Conservation (phyloP, 2,113 vertebrate species). For the Tonatia bakeri region DNA sequence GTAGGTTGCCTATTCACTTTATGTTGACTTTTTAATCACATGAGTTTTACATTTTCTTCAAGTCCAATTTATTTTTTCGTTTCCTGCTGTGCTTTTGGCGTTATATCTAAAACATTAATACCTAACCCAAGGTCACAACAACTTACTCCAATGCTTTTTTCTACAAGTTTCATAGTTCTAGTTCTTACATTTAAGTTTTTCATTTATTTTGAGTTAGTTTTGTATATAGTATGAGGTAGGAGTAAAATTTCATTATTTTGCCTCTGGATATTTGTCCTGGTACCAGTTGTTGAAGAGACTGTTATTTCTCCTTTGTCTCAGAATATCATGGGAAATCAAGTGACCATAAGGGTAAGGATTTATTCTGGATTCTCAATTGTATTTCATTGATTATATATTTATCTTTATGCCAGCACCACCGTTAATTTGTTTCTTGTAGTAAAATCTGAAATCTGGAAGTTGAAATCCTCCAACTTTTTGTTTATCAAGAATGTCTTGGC, state of each 20-base stretch:
- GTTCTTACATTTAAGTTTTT: neutral
- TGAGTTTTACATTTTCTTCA: neutral
- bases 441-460: neutral
- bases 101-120: neutral
- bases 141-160: neutral
- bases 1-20: neutral
- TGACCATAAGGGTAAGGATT: neutral
- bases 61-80: neutral
- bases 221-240: neutral
- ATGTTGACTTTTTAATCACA: neutral
- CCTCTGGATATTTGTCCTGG: neutral
- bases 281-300: neutral
- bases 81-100: neutral
- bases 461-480: neutral
- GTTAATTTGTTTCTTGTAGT: neutral
- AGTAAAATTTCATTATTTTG: neutral
- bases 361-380: neutral
- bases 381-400: neutral
- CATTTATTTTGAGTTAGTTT: neutral
- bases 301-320: neutral
- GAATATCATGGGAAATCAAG: neutral
- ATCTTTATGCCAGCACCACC: neutral
- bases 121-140: neutral
- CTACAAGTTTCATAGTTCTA: neutral
- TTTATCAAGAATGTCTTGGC: neutral